Base-by-base conservation (phyloP, 2,113 vertebrate species). In the Amblyopsis rosae region DNA sequence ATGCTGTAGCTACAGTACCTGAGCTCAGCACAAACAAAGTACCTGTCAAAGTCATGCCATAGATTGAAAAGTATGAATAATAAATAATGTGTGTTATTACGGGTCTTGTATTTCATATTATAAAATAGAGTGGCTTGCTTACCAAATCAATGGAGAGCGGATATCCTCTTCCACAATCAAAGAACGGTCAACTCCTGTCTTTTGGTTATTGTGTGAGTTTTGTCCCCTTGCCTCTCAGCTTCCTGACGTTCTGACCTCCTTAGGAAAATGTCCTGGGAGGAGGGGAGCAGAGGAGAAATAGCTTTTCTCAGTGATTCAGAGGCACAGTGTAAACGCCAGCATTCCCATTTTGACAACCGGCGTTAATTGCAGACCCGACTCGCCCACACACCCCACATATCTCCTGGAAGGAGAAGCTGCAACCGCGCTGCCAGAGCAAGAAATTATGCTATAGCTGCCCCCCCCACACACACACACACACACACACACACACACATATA, bases 291-390 rank as follows among this genome's bases (percentile, higher is more conserved):
- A 84, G 81, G 85, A 83, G 84, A 88, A 87, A 87, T 88, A 88
- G 88, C 90, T 91, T 86, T 75, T 78, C 88, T 90, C 82, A 89
- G 88, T 92, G 89, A 90, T 91, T 91, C 89, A 92, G 86, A 90
- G 85, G 87, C 82, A 90, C 73, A 83, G 79, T 88, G 89, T 93
- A 89, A 92, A 91, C 87, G 89, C 86, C 90, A 90, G 87, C 85
- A 89, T 91, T 91, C 91, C 90, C 91, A 84, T 83, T 90, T 87
- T 91, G 88, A 91, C 90, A 91, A 87, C 88, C 91, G 53, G 87
- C 87, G 81, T 92, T 92, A 92, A 93, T 92, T 91, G 89, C 91
- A 88, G 91, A 92, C 92, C 91, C 88, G 85, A 90, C 90, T 91
- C 90, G 87, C 92, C 92, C 91, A 91, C 91, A 89, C 90, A 88